phyloP scores from a whole-genome alignment of 2,797 vertebrate genomes.

The Antennarius maculatus region DNA sequence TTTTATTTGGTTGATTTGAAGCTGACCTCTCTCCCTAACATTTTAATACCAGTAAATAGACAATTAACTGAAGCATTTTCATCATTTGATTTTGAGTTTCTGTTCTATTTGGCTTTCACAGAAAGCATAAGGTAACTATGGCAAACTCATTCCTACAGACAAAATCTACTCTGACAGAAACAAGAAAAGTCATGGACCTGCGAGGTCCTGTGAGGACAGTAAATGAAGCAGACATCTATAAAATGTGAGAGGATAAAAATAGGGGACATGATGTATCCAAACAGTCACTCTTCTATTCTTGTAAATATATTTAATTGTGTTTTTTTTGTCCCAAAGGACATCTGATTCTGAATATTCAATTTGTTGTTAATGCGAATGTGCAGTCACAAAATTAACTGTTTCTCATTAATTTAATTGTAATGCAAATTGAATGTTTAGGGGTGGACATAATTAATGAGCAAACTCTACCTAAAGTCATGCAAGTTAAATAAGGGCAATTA shows the following conservation, averaged over 20 bases:
- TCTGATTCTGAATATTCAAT: conserved; percentile 56
- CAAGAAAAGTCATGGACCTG: background rate
- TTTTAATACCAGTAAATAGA: conserved; percentile 61
- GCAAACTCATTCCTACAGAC: background rate
- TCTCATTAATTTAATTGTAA: conserved; percentile 67
- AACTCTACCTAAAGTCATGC: conserved; percentile 72
- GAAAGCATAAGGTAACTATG: background rate
- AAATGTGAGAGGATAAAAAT: background rate
- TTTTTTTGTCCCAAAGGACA: conserved; percentile 25
- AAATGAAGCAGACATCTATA: conserved; percentile 5
- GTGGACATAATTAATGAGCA: conserved; percentile 71
- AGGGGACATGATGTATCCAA: background rate
- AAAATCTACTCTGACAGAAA: background rate
- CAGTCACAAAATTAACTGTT: conserved; percentile 58
- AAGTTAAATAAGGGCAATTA: conserved; percentile 77
- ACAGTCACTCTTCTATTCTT: conserved; percentile 6
- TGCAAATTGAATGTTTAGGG: conserved; percentile 68
- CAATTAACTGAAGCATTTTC: conserved; percentile 36
- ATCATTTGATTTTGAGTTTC: conserved; percentile 15
- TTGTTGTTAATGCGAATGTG: conserved; percentile 45
- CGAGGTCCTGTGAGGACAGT: background rate
- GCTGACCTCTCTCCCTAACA: conserved; percentile 51
- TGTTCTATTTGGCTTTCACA: conserved; percentile 18
- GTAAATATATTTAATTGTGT: conserved; percentile 11
- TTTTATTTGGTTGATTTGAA: conserved; percentile 73